Evolutionary conservation across 1,140 invertebrate species (phyloP), one percentile per base, ranked within the genome.

Genomic region (Drosophila murphyi): DNA sequence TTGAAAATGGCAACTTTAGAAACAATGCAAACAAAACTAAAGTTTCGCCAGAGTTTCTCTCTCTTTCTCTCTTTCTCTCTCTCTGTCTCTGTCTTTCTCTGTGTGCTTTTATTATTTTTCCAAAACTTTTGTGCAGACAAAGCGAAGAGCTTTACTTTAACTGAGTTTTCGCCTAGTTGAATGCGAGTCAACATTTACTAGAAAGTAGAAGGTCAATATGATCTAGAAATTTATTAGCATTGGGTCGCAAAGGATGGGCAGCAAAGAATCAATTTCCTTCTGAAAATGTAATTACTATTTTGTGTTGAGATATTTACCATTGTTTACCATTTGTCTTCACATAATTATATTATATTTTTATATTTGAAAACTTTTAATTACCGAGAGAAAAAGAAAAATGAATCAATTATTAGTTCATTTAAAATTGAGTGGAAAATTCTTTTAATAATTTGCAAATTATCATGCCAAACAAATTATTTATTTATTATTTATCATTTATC

Each of bases 1-100:
- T 87, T 70, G 68, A 62, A 83, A 69, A 83, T 71, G 61, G 59
- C 59, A 65, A 78, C 60, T 78, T 70, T 71, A 69, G 64, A 60
- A 82, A 76, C 75, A 72, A 81, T 67, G 59, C 72, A 75, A 70
- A 78, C 54, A 64, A 54, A 75, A 61, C 65, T 74, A 20, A 74
- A 74, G 57, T 74, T 62, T 56, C 39, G 35, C 45, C 29, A 50
- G 48, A 32, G 50, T 7, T 20, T 1, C 20, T 2, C 20, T 20
- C 20, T 20, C 20, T 20, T 1, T 20, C 20, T 20, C 12, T 12
- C 12, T 10, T 1, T 1, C 20, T 2, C 20, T 20, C 20, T 20
- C 20, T 20, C 20, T 20, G 1, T 20, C 20, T 20, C 20, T 20
- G 29, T 37, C 7, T 32, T 7, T 32, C n/a, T 3, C 7, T 10